These are phyloP conservation scores for Cenopis cana DNA, from an alignment of 2,888 invertebrate species.

Conservation along the genomic window DNA sequence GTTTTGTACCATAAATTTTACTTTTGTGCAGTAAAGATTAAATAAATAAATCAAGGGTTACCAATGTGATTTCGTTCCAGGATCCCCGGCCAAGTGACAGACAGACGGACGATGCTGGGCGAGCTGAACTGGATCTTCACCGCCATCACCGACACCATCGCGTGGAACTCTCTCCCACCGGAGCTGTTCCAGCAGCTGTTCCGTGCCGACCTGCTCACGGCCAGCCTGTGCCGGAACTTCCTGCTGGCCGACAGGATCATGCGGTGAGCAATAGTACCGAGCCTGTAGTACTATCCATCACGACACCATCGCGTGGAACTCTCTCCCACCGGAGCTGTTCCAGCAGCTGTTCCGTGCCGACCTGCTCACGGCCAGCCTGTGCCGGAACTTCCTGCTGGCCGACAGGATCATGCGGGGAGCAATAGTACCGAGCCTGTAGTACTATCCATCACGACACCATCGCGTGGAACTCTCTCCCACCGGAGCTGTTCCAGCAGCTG, in stretches of 20 bases:
- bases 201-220: slow-evolving; percentile 98
- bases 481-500: slow-evolving; percentile 97
- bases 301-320: slow-evolving; percentile 99
- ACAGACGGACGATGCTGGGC: slow-evolving; percentile 98
- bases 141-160: slow-evolving; percentile 99
- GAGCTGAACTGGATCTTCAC: slow-evolving; percentile 99
- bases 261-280: slow-evolving; percentile 69
- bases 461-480: slow-evolving; percentile 98
- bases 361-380: slow-evolving; percentile 98
- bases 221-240: slow-evolving; percentile 98
- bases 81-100: slow-evolving; percentile 97
- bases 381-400: slow-evolving; percentile 98
- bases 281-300: slow-evolving; percentile 84
- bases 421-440: no score
- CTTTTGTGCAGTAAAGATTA: no score
- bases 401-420: slow-evolving; percentile 93
- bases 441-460: slow-evolving; percentile 97
- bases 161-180: slow-evolving; percentile 98
- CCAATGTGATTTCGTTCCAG: slow-evolving; percentile 83
- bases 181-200: slow-evolving; percentile 98
- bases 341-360: slow-evolving; percentile 99
- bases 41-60: no score
- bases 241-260: slow-evolving; percentile 98
- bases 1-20: no score
- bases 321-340: slow-evolving; percentile 96